These are phyloP conservation scores for Hirundichthys speculiger DNA, from an alignment of 2,113 vertebrate genomes.

Conservation along the genomic window DNA sequence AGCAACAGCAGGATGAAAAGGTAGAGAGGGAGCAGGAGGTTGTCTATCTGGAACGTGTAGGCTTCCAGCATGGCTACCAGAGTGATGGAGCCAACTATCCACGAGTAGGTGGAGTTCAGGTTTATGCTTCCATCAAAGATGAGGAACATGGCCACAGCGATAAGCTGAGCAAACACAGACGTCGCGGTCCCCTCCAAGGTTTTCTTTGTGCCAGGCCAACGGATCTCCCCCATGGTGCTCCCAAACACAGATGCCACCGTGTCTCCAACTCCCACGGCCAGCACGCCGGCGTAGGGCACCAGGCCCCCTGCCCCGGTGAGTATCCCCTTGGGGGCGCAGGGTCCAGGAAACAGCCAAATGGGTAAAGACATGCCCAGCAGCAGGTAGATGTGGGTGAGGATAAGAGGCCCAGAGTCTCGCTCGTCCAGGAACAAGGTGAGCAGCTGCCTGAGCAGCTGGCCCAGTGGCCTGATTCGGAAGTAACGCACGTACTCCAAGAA, in stretches of 20 bases:
- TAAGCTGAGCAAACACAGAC: slow-evolving; percentile 95
- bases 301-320: slow-evolving; percentile 86
- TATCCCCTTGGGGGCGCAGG: slow-evolving; percentile 86
- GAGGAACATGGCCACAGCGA: slow-evolving; percentile 93
- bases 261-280: slow-evolving; percentile 95
- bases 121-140: slow-evolving; percentile 91
- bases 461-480: slow-evolving; percentile 92
- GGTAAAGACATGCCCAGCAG: slow-evolving; percentile 95
- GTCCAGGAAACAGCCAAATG: slow-evolving; percentile 91
- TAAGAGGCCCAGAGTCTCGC: slow-evolving; percentile 94
- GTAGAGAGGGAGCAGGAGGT: slow-evolving; percentile 94
- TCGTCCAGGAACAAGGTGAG: slow-evolving; percentile 95
- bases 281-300: slow-evolving; percentile 91
- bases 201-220: slow-evolving; percentile 97
- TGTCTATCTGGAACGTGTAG: slow-evolving; percentile 96
- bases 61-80: slow-evolving; percentile 94
- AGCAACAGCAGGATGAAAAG: slow-evolving; percentile 93
- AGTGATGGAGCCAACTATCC: slow-evolving; percentile 90
- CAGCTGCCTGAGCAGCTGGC: slow-evolving; percentile 86
- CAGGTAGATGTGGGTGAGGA: slow-evolving; percentile 95
- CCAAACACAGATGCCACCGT: slow-evolving; percentile 92
- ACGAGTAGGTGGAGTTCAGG: slow-evolving; percentile 91
- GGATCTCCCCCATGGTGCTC: slow-evolving; percentile 92
- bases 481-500: slow-evolving; percentile 92
- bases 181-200: slow-evolving; percentile 96